Evolutionary conservation across 92 coral and sea anemone genomes (phyloP).

Genomic region (Zoanthus gigantus): DNA sequence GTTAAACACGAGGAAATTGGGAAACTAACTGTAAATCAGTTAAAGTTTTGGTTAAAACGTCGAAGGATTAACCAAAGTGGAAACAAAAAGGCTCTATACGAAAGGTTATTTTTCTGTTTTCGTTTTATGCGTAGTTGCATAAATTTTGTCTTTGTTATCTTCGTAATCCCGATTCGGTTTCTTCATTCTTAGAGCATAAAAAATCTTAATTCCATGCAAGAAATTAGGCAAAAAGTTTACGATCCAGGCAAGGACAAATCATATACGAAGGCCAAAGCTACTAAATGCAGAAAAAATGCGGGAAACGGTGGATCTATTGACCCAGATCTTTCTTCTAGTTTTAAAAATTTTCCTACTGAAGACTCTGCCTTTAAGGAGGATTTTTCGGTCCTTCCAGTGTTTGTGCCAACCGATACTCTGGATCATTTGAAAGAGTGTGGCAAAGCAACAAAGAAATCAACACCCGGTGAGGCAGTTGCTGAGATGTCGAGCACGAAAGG

Average conservation of each 20-base stretch:
- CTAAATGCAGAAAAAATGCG: slow-evolving; percentile 26
- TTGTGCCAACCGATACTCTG: slow-evolving; percentile 72
- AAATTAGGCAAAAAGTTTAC: slow-evolving; percentile 60
- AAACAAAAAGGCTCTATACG: too few species aligned
- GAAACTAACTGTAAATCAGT: too few species aligned
- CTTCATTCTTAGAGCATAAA: slow-evolving; percentile 40
- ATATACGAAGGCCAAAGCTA: slow-evolving; percentile 59
- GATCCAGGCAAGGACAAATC: slow-evolving; percentile 57
- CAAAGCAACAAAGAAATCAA: slow-evolving; percentile 64
- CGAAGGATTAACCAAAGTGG: too few species aligned
- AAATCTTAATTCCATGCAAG: slow-evolving; percentile 66
- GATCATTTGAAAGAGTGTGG: slow-evolving; percentile 73
- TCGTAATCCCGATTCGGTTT: slow-evolving; percentile 2
- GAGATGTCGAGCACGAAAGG: slow-evolving; percentile 72
- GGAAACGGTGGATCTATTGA: neutral
- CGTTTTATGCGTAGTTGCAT: slow-evolving; percentile 13
- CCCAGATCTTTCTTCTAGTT: slow-evolving; percentile 9
- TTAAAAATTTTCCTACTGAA: slow-evolving; percentile 56
- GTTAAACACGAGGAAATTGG: too few species aligned
- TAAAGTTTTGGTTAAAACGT: too few species aligned
- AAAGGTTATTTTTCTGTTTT: neutral
- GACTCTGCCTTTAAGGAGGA: slow-evolving; percentile 60
- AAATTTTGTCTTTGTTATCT: neutral
- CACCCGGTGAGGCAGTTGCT: slow-evolving; percentile 55
- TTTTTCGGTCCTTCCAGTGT: slow-evolving; percentile 66